These are phyloP conservation scores for Myrmecophaga tridactyla DNA, from an alignment of 2,113 vertebrate genomes.

Conservation along the genomic window DNA sequence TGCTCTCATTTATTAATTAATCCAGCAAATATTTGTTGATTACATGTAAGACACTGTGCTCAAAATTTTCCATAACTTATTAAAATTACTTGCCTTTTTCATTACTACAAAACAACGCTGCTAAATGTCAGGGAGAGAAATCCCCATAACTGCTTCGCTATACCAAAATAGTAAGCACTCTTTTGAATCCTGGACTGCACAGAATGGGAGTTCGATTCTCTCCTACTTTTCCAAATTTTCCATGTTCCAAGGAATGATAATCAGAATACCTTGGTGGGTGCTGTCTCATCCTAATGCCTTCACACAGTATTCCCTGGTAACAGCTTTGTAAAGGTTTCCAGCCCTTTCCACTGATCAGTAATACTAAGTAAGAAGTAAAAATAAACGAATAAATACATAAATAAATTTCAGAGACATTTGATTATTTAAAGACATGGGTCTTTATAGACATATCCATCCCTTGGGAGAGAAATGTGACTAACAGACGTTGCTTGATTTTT, in stretches of 20 bases:
- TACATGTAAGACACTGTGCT: not conserved
- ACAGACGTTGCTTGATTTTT: conserved; percentile 67
- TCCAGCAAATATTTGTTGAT: not conserved
- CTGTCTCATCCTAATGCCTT: not conserved
- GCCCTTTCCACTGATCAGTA: not conserved
- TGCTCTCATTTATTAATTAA: not conserved
- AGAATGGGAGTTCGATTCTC: not conserved
- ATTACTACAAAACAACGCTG: conserved; percentile 7
- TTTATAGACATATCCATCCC: conserved; percentile 55
- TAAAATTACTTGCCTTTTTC: conserved; percentile 40
- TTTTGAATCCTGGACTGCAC: not conserved
- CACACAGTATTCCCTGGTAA: not conserved
- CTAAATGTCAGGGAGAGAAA: conserved; percentile 55
- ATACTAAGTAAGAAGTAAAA: not conserved
- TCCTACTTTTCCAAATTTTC: not conserved
- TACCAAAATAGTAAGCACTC: conserved; percentile 26
- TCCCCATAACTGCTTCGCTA: not conserved
- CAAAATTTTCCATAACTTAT: conserved; percentile 32
- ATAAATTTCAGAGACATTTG: conserved; percentile 47
- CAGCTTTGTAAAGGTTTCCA: not conserved
- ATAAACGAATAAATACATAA: too few relatives aligned
- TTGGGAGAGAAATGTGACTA: conserved; percentile 53
- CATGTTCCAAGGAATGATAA: not conserved
- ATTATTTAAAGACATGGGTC: conserved; percentile 54
- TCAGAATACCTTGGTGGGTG: accelerated